These are phyloP conservation scores for Mya arenaria DNA, from an alignment of 1,140 invertebrate species.

Conservation along the genomic window DNA sequence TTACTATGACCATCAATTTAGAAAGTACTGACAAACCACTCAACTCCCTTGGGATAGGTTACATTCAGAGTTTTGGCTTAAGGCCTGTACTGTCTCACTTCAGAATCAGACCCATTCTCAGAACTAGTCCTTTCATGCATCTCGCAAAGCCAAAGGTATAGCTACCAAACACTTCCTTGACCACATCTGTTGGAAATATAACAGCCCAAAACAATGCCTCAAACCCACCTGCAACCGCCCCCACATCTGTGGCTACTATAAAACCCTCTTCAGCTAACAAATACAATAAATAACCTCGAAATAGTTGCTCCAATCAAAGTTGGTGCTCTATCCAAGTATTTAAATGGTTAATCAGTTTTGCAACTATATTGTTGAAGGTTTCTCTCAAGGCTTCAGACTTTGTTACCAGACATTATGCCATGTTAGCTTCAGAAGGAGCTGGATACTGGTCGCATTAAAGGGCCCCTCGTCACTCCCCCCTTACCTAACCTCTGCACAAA, in stretches of 20 bases:
- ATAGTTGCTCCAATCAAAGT: conserved; percentile 5
- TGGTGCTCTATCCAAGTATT: background rate
- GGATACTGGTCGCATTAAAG: too few relatives aligned
- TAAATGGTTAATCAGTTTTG: background rate
- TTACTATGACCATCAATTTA: conserved; percentile 9
- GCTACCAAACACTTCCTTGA: background rate
- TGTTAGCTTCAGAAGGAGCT: too few relatives aligned
- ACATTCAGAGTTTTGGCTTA: background rate
- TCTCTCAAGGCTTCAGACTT: too few relatives aligned
- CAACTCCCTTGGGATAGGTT: background rate
- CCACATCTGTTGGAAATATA: conserved; percentile 24
- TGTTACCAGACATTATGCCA: too few relatives aligned
- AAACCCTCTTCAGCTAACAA: background rate
- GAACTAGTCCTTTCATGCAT: too few relatives aligned
- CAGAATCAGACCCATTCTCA: background rate
- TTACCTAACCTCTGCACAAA: conserved; percentile 3
- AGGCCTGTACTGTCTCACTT: background rate
- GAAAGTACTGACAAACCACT: background rate
- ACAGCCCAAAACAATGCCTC: background rate
- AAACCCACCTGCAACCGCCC: too few relatives aligned
- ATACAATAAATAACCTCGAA: background rate
- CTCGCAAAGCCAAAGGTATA: background rate
- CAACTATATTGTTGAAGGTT: background rate
- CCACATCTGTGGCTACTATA: too few relatives aligned
- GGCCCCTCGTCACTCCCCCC: too few relatives aligned